A percentile compares a stretch with the other conserved stretches of the same genome.
These are phyloP conservation scores for Brachyptera risi DNA, from an alignment of 2,888 invertebrate genomes.

Conservation along the genomic window DNA sequence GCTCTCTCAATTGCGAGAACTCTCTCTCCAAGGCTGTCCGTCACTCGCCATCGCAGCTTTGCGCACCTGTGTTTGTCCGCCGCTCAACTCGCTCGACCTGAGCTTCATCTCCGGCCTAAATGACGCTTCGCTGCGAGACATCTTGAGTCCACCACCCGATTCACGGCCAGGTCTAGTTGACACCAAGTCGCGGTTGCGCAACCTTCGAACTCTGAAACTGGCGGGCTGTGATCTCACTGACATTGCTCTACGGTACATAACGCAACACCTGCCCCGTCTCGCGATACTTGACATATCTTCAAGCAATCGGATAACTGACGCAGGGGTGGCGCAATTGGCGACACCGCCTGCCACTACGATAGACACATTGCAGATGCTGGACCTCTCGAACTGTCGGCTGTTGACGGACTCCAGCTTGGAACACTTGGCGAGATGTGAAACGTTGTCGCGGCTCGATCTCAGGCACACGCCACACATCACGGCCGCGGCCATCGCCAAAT, in stretches of 20 bases:
- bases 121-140: slow-evolving; percentile 78
- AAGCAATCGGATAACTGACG: slow-evolving; percentile 84
- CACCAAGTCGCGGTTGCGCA: slow-evolving; percentile 70
- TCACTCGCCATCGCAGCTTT: slow-evolving; percentile 75
- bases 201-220: slow-evolving; percentile 68
- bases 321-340: slow-evolving; percentile 82
- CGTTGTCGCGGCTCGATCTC: slow-evolving; percentile 67
- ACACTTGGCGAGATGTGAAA: slow-evolving; percentile 71
- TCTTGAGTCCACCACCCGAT: slow-evolving; percentile 82
- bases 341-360: slow-evolving; percentile 63
- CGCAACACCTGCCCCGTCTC: slow-evolving; percentile 71
- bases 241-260: slow-evolving; percentile 72
- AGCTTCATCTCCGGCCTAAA: slow-evolving; percentile 83
- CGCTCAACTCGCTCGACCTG: slow-evolving; percentile 71
- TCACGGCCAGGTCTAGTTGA: slow-evolving; percentile 72
- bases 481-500: slow-evolving; percentile 77
- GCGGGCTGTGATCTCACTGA: slow-evolving; percentile 89
- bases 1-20: slow-evolving; percentile 73
- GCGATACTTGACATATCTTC: slow-evolving; percentile 76
- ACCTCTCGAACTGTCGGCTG: slow-evolving; percentile 76
- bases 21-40: slow-evolving; percentile 68
- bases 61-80: slow-evolving; percentile 76
- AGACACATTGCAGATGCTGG: slow-evolving; percentile 64
- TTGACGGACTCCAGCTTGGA: slow-evolving; percentile 80
- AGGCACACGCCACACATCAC: slow-evolving; percentile 77